Conservation (phyloP, 1,140 invertebrate species). For the Aleiodes sp. region DNA sequence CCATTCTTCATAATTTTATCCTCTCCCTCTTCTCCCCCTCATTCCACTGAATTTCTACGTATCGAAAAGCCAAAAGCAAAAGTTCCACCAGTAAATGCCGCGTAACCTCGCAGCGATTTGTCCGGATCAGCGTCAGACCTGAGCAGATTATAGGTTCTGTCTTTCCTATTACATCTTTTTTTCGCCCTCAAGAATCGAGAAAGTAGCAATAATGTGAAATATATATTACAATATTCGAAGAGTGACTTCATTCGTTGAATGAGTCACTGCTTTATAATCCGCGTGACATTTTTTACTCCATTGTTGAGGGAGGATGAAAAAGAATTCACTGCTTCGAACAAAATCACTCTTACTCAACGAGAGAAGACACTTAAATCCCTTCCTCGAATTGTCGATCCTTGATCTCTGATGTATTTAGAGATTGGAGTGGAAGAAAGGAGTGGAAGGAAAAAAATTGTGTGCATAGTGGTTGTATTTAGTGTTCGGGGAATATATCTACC, state of each 20-base stretch:
- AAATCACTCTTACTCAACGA: neutral
- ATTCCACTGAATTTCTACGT: too few relatives aligned
- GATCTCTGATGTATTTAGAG: neutral
- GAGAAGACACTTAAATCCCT: neutral
- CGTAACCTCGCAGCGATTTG: conserved; percentile 62
- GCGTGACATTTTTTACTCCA: too few relatives aligned
- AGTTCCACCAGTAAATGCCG: conserved; percentile 47
- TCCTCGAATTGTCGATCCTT: conserved; percentile 7
- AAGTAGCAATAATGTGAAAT: conserved; percentile 21
- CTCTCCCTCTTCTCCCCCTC: too few relatives aligned
- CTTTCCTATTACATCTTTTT: neutral
- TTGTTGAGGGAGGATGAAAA: too few relatives aligned
- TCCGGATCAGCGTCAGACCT: conserved; percentile 63
- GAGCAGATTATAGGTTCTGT: conserved; percentile 60
- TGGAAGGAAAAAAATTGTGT: too few relatives aligned
- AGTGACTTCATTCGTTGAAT: neutral
- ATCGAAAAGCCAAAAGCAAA: conserved; percentile 44
- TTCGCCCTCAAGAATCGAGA: neutral
- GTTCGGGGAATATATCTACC: neutral
- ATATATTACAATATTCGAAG: neutral
- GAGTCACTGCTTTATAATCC: neutral
- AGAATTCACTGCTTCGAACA: too few relatives aligned
- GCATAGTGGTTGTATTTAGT: neutral
- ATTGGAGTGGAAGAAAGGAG: neutral
- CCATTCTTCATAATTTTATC: neutral